Conservation (phyloP, 1,140 invertebrate species). For the Pygmarrhopalites habei region DNA sequence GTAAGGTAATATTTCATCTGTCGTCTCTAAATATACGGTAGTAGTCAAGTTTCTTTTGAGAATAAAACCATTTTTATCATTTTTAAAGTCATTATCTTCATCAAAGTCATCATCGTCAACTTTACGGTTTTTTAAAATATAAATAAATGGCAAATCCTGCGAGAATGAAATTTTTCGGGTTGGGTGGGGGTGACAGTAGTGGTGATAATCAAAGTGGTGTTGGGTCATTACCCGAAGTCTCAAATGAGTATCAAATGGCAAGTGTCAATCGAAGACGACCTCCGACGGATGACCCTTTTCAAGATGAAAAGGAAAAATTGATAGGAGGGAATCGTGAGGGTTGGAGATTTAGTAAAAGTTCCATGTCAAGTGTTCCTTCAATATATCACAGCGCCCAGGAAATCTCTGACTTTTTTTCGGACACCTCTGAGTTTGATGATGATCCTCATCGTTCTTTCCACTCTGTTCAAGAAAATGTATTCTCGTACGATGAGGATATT, state of each 20-base stretch:
- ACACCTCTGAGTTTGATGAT: constrained; percentile 26
- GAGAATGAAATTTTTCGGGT: constrained; percentile 9
- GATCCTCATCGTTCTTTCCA: constrained; percentile 26
- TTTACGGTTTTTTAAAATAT: not conserved
- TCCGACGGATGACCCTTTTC: not conserved
- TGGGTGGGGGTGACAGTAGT: not conserved
- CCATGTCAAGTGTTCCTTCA: constrained; percentile 35
- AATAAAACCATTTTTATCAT: too few species aligned
- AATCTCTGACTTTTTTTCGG: constrained; percentile 35
- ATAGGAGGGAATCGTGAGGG: constrained; percentile 2
- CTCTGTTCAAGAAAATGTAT: constrained; percentile 23
- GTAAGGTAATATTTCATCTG: too few species aligned
- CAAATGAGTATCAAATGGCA: too few species aligned
- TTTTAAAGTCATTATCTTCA: too few species aligned
- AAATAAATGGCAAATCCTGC: constrained; percentile 15
- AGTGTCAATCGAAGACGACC: too few species aligned
- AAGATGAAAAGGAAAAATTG: not conserved
- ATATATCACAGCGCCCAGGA: constrained; percentile 39
- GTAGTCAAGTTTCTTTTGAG: too few species aligned
- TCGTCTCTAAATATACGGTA: too few species aligned
- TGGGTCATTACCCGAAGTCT: not conserved
- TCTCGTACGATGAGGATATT: constrained; percentile 43
- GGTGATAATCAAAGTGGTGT: not conserved
- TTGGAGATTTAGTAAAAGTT: constrained; percentile 34
- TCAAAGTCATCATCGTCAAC: too few species aligned